Evolutionary conservation across 2,797 vertebrate species (phyloP).

Genomic region (Graptemys geographica): DNA sequence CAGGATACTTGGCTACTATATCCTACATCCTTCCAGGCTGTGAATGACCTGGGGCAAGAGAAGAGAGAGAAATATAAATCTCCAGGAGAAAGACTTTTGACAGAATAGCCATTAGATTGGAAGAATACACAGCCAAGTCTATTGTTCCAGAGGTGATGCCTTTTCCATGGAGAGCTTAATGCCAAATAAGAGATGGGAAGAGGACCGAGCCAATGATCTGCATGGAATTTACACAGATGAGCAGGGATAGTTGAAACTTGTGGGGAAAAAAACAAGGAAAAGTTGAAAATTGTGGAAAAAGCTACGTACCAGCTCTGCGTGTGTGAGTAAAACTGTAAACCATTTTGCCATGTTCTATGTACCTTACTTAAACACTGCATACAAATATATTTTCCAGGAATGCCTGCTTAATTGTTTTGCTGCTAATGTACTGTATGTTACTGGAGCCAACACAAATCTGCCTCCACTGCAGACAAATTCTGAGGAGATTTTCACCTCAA

Average conservation of each 20-base stretch:
- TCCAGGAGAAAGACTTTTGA: constrained; percentile 46
- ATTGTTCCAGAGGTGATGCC: neutral
- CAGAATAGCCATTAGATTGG: constrained; percentile 30
- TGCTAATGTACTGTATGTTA: too few relatives aligned
- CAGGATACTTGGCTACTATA: neutral
- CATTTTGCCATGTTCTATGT: neutral
- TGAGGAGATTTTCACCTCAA: neutral
- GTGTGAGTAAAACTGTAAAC: neutral
- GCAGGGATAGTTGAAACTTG: neutral
- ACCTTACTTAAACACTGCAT: neutral
- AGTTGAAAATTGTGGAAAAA: constrained; percentile 22
- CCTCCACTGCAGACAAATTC: neutral
- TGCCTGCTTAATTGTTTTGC: too few relatives aligned
- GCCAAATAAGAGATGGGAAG: neutral
- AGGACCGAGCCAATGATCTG: neutral
- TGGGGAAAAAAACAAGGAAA: constrained; percentile 30
- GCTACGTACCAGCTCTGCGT: neutral
- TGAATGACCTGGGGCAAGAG: neutral
- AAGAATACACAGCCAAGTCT: constrained; percentile 18
- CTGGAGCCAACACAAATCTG: neutral
- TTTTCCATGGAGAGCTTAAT: neutral
- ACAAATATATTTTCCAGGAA: too few relatives aligned
- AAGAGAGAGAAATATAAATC: neutral
- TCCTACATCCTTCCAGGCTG: neutral
- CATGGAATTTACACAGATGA: neutral